phyloP scores from a whole-genome alignment of 2,888 invertebrate species.

The Ephialtes manifestator region DNA sequence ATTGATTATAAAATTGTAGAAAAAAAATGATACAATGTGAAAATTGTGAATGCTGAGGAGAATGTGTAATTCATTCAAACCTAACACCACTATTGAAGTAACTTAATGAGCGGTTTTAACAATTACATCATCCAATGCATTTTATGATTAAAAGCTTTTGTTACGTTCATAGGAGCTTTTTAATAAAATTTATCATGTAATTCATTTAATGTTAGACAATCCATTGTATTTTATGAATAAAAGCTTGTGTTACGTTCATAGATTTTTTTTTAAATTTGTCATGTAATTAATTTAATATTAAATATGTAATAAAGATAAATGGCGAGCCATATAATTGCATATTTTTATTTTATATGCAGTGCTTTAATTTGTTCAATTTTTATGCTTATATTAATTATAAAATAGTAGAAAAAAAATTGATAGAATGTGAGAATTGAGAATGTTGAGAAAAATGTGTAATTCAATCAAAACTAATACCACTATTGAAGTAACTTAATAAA shows the following conservation, averaged over 20 bases:
- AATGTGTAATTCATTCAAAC: constrained; percentile 21
- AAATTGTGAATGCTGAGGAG: too few species aligned
- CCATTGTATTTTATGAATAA: neutral
- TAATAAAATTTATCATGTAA: neutral
- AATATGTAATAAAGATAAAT: too few species aligned
- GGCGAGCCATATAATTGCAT: too few species aligned
- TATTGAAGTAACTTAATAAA: neutral
- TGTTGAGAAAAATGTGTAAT: constrained; percentile 36
- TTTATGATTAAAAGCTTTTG: neutral
- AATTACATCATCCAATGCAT: neutral
- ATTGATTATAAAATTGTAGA: too few species aligned
- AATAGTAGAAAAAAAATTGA: too few species aligned
- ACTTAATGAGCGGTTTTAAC: neutral
- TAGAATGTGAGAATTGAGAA: too few species aligned
- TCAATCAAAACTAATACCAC: constrained; percentile 13
- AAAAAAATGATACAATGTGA: too few species aligned
- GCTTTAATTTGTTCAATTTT: too few species aligned
- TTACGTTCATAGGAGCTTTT: neutral
- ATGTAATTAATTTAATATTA: neutral
- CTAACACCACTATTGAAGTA: constrained; percentile 11
- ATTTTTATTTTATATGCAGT: too few species aligned
- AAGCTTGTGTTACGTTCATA: neutral
- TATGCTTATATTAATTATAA: too few species aligned
- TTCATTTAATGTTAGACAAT: neutral
- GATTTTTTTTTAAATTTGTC: neutral